phyloP scores from a whole-genome alignment of 1,140 invertebrate genomes.

The Drosophila subobscura region DNA sequence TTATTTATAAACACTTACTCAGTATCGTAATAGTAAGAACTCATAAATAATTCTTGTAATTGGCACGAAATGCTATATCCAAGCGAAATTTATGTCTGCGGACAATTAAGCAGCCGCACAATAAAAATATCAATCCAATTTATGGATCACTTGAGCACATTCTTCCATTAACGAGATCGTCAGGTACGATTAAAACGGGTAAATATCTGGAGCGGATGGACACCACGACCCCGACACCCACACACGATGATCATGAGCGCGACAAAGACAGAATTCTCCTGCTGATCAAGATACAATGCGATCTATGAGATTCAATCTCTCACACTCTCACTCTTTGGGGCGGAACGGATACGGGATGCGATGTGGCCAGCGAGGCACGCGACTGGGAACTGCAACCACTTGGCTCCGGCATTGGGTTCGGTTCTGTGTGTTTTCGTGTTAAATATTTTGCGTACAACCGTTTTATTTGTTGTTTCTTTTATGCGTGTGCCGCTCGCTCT shows the following conservation, averaged over 20 bases:
- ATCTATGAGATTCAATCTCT: slow-evolving; percentile 11
- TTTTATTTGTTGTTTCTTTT: slow-evolving; percentile 65
- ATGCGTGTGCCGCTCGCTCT: slow-evolving; percentile 6
- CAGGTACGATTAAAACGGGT: slow-evolving; percentile 27
- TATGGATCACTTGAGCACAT: slow-evolving; percentile 42
- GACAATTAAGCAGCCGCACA: slow-evolving; percentile 37
- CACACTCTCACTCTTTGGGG: slow-evolving; percentile 1
- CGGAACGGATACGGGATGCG: slow-evolving; percentile 54
- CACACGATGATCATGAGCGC: slow-evolving; percentile 3
- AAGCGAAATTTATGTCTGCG: slow-evolving; percentile 17
- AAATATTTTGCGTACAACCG: slow-evolving; percentile 75
- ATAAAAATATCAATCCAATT: slow-evolving; percentile 36
- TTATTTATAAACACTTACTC: slow-evolving; percentile 68
- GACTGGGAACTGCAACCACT: slow-evolving; percentile 78
- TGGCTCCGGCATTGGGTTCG: slow-evolving; percentile 53
- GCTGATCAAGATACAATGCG: slow-evolving; percentile 13
- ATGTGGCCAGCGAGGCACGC: slow-evolving; percentile 71
- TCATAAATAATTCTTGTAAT: slow-evolving; percentile 66
- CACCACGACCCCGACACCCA: slow-evolving; percentile 13
- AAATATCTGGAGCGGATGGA: background rate
- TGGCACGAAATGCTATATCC: slow-evolving; percentile 31
- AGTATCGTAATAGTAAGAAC: slow-evolving; percentile 74
- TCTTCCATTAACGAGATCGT: slow-evolving; percentile 36
- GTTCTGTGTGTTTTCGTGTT: slow-evolving; percentile 68
- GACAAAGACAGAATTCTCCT: slow-evolving; percentile 6